Percentiles rank a stretch among this genome's conserved stretches.
These are phyloP conservation scores for Carassius carassius DNA, from an alignment of 2,113 vertebrate species.

Conservation along the genomic window DNA sequence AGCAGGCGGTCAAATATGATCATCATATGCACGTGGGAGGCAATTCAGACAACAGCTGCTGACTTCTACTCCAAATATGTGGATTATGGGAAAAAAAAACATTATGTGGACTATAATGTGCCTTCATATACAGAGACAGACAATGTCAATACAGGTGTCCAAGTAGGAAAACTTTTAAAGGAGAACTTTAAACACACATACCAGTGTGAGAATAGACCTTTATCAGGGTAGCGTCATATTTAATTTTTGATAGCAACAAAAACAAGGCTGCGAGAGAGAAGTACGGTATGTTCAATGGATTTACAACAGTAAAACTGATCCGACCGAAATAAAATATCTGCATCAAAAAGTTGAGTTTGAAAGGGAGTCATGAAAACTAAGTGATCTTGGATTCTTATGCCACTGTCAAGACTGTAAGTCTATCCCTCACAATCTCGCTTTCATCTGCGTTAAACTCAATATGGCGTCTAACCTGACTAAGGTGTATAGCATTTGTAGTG, in stretches of 20 bases:
- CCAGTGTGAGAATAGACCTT: conserved; percentile 41
- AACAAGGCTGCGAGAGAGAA: not conserved
- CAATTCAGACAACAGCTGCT: conserved; percentile 32
- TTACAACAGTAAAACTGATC: no score
- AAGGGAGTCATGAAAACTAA: no score
- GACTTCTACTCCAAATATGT: conserved; percentile 35
- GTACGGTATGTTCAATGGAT: not conserved
- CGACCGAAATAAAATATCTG: no score
- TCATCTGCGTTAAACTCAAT: not conserved
- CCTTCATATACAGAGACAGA: conserved; percentile 10
- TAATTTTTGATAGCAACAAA: not conserved
- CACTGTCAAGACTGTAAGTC: not conserved
- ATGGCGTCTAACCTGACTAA: no score
- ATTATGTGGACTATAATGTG: not conserved
- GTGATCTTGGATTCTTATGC: no score
- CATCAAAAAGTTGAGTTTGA: no score
- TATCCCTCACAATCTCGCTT: not conserved
- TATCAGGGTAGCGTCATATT: not conserved
- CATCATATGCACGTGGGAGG: conserved; percentile 12
- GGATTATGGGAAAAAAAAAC: conserved; percentile 2
- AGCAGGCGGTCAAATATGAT: conserved; percentile 26
- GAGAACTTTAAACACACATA: conserved; percentile 46
- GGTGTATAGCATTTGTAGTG: conserved; percentile 57
- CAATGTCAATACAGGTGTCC: conserved; percentile 24
- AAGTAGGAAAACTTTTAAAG: not conserved